Conservation (phyloP, 2,797 vertebrate genomes). For the Scyliorhinus canicula region DNA sequence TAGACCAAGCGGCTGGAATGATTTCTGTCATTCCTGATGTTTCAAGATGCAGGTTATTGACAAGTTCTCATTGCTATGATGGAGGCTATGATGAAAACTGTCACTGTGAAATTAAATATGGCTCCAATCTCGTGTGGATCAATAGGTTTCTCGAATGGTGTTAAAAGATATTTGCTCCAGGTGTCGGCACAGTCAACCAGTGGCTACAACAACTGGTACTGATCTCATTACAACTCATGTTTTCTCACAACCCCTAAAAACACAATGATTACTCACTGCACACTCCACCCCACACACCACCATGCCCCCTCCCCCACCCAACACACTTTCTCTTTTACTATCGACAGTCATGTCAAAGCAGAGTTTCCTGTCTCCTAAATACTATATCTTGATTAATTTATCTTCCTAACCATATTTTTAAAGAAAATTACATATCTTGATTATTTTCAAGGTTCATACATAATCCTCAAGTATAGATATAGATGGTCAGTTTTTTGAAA, state of each 20-base stretch:
- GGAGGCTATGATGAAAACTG: background rate
- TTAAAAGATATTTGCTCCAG: background rate
- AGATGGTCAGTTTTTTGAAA: too few relatives aligned
- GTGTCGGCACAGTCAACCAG: background rate
- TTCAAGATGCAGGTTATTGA: background rate
- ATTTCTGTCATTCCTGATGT: background rate
- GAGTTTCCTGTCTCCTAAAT: background rate
- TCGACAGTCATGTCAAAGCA: background rate
- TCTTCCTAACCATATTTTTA: background rate
- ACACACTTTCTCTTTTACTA: background rate
- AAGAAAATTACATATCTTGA: background rate
- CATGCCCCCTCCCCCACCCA: too few relatives aligned
- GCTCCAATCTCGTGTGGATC: too few relatives aligned
- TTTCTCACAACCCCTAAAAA: background rate
- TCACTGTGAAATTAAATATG: background rate
- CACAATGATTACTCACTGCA: background rate
- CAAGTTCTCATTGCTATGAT: background rate
- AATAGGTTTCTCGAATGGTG: background rate
- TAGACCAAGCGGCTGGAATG: background rate
- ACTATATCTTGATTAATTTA: too few relatives aligned
- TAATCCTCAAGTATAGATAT: background rate
- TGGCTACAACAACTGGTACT: background rate
- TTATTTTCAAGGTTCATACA: too few relatives aligned
- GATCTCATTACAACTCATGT: background rate
- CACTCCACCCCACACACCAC: too few relatives aligned